Evolutionary conservation across 1,140 invertebrate genomes (phyloP), one percentile per base, ranked within the genome.

Genomic region (Drosophila quadrilineata): DNA sequence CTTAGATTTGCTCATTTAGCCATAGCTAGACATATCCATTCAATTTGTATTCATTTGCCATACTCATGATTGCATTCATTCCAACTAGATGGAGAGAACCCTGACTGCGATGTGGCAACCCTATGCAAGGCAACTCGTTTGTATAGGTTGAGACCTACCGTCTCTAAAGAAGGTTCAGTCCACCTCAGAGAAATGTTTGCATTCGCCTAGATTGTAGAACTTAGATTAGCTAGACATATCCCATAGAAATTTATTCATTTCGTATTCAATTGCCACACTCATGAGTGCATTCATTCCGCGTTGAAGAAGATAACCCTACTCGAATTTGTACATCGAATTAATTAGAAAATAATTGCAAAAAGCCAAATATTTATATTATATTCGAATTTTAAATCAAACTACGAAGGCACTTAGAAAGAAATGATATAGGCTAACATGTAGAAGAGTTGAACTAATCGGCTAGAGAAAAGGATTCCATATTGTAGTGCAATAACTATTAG

Each of bases 91-190:
- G n/a, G n/a, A n/a, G n/a, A n/a, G n/a, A n/a, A n/a, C 5, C 14
- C 49, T 29, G 59, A 62, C 0, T 79, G 75, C 22, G 76, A 82
- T 43, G 79, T 70, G n/a, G 49, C 80, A 29, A 88, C 88, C 6
- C 75, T 89, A 3, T 87, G 88, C 12, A 88, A 89, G 64, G 75
- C 88, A 28, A 89, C 87, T 14, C 73, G 87, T 10, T 71, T 89
- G 87, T 89, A 87, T 59, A 38, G 3, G 1, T 17, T 14, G 22
- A 6, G 3, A n/a, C 33, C 22, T n/a, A 8, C n/a, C 60, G 52
- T 64, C 52, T 58, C 57, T 38, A 16, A 46, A 16, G 33, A 14
- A 22, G 33, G n/a, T n/a, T n/a, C n/a, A 45, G 24, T n/a, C 12
- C 41, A n/a, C n/a, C n/a, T n/a, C n/a, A n/a, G n/a, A n/a, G n/a